Conservation (phyloP, 2,797 vertebrate genomes). For the Pangasius djambal region DNA sequence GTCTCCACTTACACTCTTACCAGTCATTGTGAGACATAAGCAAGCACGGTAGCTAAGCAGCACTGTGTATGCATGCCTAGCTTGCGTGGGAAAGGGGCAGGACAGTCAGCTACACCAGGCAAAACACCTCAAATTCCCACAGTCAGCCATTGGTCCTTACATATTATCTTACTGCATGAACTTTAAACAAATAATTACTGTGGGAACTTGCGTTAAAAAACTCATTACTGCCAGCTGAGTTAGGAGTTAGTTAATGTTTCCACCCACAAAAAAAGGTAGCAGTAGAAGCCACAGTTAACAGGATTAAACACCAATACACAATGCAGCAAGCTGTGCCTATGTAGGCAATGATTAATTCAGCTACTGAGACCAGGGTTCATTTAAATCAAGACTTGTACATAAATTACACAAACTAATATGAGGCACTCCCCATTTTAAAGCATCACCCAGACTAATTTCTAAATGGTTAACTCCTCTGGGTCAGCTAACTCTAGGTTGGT, state of each 20-base stretch:
- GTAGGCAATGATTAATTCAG: constrained; percentile 46
- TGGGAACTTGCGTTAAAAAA: constrained; percentile 77
- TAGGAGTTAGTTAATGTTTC: constrained; percentile 70
- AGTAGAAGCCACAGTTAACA: constrained; percentile 48
- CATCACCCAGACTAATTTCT: neutral
- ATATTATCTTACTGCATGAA: constrained; percentile 68
- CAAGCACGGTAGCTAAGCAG: constrained; percentile 71
- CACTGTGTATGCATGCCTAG: constrained; percentile 66
- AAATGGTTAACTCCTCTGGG: neutral
- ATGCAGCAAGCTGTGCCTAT: neutral
- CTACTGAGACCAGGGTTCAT: neutral
- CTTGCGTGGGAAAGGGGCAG: constrained; percentile 82
- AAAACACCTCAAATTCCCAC: constrained; percentile 79
- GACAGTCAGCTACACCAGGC: constrained; percentile 57
- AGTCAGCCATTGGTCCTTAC: constrained; percentile 58
- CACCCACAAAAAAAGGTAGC: constrained; percentile 52
- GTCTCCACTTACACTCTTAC: constrained; percentile 71
- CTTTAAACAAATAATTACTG: constrained; percentile 72
- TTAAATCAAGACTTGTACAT: neutral
- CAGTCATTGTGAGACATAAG: constrained; percentile 77
- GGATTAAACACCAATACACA: constrained; percentile 35
- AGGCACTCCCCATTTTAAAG: neutral
- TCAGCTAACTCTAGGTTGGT: neutral
- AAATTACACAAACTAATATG: neutral
- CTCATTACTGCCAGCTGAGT: constrained; percentile 66